Conservation (phyloP, 2,888 invertebrate genomes). For the Eupithecia subfuscata region DNA sequence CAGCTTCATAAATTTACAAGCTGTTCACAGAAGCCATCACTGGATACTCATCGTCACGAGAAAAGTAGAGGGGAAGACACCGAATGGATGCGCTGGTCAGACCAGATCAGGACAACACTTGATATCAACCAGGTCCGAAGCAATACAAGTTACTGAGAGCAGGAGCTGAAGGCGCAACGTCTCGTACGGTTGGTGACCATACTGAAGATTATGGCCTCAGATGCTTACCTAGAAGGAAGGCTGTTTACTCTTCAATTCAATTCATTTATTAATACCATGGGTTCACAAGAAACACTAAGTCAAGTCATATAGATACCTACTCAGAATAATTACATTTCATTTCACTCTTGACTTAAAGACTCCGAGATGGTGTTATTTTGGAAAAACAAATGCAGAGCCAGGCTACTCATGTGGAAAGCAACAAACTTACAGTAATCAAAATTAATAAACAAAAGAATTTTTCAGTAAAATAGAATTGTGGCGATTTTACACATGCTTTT, state of each 20-base stretch:
- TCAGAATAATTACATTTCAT: no score
- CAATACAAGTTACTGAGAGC: background rate
- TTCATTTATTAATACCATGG: no score
- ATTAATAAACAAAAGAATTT: no score
- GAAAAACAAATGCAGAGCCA: background rate
- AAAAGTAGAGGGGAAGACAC: background rate
- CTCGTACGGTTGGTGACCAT: background rate
- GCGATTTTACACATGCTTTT: no score
- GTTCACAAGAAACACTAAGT: no score
- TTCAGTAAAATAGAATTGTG: no score
- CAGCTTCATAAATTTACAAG: no score
- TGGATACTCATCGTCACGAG: background rate
- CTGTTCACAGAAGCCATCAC: background rate
- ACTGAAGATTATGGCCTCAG: background rate
- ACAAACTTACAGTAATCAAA: no score
- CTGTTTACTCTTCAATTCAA: no score
- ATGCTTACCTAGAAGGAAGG: background rate
- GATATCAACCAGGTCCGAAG: background rate
- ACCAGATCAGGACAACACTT: background rate
- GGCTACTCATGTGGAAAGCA: background rate
- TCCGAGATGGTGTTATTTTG: background rate
- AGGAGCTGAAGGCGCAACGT: no score
- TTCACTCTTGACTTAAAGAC: background rate
- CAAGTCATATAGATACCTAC: no score
- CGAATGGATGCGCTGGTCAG: background rate